Percentiles rank a stretch among this genome's conserved stretches.
Conservation (phyloP, 64 coral and sea anemone genomes). For the Acropora tenuis region DNA sequence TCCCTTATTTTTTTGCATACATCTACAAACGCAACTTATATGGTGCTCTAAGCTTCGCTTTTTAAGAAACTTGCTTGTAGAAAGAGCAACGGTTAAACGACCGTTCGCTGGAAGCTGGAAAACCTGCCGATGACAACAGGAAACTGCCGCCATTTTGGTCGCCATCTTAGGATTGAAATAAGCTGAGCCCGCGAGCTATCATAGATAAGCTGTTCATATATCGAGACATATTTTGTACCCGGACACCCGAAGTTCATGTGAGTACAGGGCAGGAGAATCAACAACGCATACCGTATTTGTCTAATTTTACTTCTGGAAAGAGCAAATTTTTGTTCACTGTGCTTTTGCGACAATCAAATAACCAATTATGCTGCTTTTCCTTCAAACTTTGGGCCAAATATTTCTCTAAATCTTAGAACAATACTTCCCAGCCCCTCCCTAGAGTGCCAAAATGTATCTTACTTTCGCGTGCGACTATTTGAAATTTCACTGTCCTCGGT, state of each 20-base stretch:
- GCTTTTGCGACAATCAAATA: too few relatives aligned
- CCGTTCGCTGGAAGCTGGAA: not conserved
- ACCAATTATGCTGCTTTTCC: not conserved
- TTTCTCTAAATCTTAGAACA: not conserved
- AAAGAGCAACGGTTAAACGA: not conserved
- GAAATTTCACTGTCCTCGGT: not conserved
- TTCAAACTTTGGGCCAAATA: not conserved
- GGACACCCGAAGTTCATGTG: too few relatives aligned
- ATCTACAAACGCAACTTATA: not conserved
- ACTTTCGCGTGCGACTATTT: constrained; percentile 45
- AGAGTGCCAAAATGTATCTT: not conserved
- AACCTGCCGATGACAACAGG: not conserved
- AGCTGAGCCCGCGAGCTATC: constrained; percentile 36
- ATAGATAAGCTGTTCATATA: not conserved
- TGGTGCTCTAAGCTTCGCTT: not conserved
- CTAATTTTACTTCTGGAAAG: too few relatives aligned
- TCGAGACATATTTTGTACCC: too few relatives aligned
- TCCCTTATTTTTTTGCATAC: not conserved
- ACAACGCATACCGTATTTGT: too few relatives aligned
- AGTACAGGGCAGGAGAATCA: not conserved
- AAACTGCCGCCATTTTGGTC: not conserved
- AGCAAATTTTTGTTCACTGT: too few relatives aligned
- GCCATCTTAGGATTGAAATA: constrained; percentile 41
- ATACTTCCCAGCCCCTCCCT: constrained; percentile 5
- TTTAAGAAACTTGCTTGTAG: not conserved